A percentile compares a stretch with the other conserved stretches of the same genome.
Evolutionary conservation across 1,140 invertebrate species (phyloP).

Genomic region (Brachionus rubens): DNA sequence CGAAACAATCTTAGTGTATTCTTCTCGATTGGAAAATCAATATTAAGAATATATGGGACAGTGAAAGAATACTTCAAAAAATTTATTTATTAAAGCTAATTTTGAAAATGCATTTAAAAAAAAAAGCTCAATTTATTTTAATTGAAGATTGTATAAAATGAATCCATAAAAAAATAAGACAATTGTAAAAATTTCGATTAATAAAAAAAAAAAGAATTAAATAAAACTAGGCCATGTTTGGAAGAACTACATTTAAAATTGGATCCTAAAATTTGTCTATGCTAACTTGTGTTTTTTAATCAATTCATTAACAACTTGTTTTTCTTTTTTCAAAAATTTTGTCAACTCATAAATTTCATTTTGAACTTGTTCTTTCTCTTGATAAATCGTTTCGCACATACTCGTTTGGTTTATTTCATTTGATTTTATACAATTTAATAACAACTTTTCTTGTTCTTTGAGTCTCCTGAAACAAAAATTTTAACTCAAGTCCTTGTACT

Average conservation of each 20-base stretch:
- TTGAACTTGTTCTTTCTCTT: slow-evolving; percentile 42
- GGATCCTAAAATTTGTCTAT: neutral
- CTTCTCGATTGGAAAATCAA: no score
- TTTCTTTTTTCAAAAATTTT: neutral
- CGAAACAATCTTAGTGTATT: no score
- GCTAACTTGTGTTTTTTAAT: neutral
- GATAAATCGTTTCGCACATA: slow-evolving; percentile 39
- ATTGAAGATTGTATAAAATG: no score
- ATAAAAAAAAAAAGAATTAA: no score
- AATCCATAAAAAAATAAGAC: no score
- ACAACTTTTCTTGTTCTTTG: slow-evolving; percentile 25
- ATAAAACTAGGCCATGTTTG: no score
- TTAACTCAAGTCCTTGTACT: neutral
- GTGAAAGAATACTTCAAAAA: no score
- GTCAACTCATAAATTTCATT: slow-evolving; percentile 15
- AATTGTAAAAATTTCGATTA: no score
- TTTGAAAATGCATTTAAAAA: no score
- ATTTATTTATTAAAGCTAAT: no score
- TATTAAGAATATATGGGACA: no score
- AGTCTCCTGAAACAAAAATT: slow-evolving; percentile 7
- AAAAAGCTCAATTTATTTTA: no score
- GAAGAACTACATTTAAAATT: neutral
- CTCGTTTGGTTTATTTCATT: slow-evolving; percentile 40
- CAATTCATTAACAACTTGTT: neutral
- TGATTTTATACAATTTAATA: slow-evolving; percentile 42